Base-by-base conservation (phyloP, 2,113 vertebrate species). In the Odocoileus virginianus region DNA sequence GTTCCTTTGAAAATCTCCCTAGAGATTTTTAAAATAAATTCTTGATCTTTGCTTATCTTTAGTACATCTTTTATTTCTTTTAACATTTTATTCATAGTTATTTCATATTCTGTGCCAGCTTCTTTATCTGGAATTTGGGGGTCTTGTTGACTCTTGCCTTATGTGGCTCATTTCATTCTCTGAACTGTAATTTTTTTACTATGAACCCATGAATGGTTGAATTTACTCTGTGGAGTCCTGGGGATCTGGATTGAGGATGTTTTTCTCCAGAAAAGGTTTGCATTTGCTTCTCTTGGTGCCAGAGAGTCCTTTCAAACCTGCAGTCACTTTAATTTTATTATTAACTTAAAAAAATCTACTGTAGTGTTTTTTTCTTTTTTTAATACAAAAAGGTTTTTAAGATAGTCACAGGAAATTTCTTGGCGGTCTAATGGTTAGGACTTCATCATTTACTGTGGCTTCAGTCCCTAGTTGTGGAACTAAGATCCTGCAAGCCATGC, bases 301-400 rank as follows among this genome's bases (percentile, higher is more conserved):
- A 89, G 43, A 84, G 16, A 83, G 52, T 28, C 89, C 83, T 84
- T 84, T 16, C 21, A 74, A 15, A 83, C n/a, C 52, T 54, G 7
- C 27, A 60, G 52, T 36, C 60, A 83, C 67, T 76, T 76, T 71
- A 89, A 45, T 54, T 95, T 78, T 76, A 45, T 91, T 86, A 76
- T 21, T 61, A 61, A 85, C 40, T 85, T 89, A 11, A 11, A 10
- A 78, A 43, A 67, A 30, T 14, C 57, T 89, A 30, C 15, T 57
- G 7, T 57, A 67, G 28, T 67, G 52, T 5, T 54, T 36, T 54
- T 54, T 47, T 50, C 12, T 43, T 78, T 78, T 57, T 94, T 60
- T 17, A 57, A 50, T 33, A 61, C 13, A 25, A 9, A 87, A 54
- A 33, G 91, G 79, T 27, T 60, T 71, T 36, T 0, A 7, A 28